Percentiles rank a stretch among this genome's conserved stretches.
Conservation (phyloP, 2,113 vertebrate species). For the Ictalurus punctatus region DNA sequence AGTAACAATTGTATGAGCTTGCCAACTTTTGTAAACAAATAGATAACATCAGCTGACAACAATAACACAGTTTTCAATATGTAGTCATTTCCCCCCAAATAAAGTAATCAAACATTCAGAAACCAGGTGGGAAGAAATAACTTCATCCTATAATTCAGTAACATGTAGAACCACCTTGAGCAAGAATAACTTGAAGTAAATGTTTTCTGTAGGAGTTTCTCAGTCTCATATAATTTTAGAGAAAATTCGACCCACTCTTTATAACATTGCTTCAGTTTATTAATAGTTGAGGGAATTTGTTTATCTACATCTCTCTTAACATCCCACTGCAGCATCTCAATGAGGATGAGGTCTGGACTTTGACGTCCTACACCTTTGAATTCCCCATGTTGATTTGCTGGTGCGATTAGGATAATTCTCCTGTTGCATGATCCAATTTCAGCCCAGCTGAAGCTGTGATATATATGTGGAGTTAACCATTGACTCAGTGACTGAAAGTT, state of each 20-base stretch:
- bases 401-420: neutral
- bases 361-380: neutral
- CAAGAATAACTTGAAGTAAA: too few relatives aligned
- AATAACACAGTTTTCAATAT: too few relatives aligned
- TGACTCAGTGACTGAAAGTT: neutral
- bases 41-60: too few relatives aligned
- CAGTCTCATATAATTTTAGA: too few relatives aligned
- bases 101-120: neutral
- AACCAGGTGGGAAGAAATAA: neutral
- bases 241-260: too few relatives aligned
- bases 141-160: too few relatives aligned
- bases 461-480: neutral
- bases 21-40: too few relatives aligned
- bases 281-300: neutral
- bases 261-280: too few relatives aligned
- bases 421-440: neutral
- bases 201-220: too few relatives aligned
- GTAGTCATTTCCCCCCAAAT: too few relatives aligned
- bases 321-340: neutral
- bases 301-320: neutral
- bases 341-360: neutral
- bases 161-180: too few relatives aligned
- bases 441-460: neutral
- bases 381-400: neutral
- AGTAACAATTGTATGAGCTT: too few relatives aligned